phyloP scores from a whole-genome alignment of 2,113 vertebrate species.

The Rutilus rutilus region DNA sequence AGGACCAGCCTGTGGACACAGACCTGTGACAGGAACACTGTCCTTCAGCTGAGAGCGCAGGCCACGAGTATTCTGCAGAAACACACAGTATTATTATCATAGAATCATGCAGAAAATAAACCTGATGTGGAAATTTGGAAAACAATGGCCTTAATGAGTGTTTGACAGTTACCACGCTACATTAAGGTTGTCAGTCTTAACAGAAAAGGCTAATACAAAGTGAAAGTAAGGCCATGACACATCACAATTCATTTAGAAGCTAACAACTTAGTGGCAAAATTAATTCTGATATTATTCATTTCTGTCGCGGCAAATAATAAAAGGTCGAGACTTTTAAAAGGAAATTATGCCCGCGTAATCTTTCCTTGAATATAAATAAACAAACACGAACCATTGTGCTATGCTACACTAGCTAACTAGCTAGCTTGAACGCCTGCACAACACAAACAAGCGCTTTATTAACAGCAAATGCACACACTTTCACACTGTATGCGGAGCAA shows the following conservation, averaged over 20 bases:
- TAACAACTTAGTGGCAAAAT: neutral
- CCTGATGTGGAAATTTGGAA: neutral
- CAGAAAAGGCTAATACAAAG: slow-evolving; percentile 16
- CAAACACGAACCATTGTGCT: neutral
- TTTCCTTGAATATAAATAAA: neutral
- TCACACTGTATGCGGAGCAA: neutral
- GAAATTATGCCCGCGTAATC: neutral
- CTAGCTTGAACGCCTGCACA: neutral
- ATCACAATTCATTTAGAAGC: slow-evolving; percentile 39
- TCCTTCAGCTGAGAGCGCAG: slow-evolving; percentile 86
- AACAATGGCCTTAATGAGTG: neutral
- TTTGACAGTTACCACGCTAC: too few species aligned
- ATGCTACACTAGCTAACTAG: slow-evolving; percentile 6
- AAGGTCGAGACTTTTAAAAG: neutral
- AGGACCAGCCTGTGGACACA: slow-evolving; percentile 79
- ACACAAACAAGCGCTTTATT: neutral
- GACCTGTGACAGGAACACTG: slow-evolving; percentile 84
- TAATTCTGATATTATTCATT: neutral
- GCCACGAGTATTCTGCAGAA: slow-evolving; percentile 85
- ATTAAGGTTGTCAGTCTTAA: neutral
- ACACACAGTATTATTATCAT: neutral
- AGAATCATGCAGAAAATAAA: neutral
- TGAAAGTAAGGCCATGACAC: slow-evolving; percentile 51
- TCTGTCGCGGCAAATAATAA: neutral
- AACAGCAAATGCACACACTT: neutral